A percentile compares a stretch with the other conserved stretches of the same genome.
These are phyloP conservation scores for Oriolus oriolus DNA, from an alignment of 2,113 vertebrate genomes.

Conservation along the genomic window DNA sequence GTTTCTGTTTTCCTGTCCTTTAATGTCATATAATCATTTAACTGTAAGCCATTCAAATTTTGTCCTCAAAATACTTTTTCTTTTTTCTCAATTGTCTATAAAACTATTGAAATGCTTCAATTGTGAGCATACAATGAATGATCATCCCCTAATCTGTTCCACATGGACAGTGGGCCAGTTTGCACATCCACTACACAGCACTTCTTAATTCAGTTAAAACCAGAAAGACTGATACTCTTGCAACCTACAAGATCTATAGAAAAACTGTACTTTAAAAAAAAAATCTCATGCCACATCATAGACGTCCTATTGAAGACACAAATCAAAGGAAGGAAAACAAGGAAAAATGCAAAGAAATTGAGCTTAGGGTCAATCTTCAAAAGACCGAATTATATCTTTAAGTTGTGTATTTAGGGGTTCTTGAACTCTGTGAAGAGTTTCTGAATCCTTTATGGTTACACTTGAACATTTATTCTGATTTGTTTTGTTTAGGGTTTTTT, in stretches of 20 bases:
- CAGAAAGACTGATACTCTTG: neutral
- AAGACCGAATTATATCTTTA: neutral
- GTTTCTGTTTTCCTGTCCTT: neutral
- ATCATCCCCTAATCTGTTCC: constrained; percentile 3
- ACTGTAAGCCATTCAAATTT: neutral
- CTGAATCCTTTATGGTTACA: neutral
- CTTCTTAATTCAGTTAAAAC: neutral
- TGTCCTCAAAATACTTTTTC: neutral
- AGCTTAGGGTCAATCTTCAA: neutral
- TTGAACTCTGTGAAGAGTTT: neutral
- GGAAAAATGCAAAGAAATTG: neutral
- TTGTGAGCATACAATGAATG: neutral
- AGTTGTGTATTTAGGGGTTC: neutral
- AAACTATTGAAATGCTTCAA: constrained; percentile 1
- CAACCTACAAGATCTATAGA: neutral
- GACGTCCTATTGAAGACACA: neutral
- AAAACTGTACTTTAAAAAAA: neutral
- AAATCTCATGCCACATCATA: neutral
- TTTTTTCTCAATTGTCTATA: neutral
- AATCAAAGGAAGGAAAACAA: neutral
- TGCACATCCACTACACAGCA: neutral
- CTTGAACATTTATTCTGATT: neutral
- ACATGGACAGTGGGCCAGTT: neutral
- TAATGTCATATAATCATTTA: neutral
- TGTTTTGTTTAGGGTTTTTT: neutral